phyloP scores from a whole-genome alignment of 2,797 vertebrate species.

The Micropoecilia bifurca region DNA sequence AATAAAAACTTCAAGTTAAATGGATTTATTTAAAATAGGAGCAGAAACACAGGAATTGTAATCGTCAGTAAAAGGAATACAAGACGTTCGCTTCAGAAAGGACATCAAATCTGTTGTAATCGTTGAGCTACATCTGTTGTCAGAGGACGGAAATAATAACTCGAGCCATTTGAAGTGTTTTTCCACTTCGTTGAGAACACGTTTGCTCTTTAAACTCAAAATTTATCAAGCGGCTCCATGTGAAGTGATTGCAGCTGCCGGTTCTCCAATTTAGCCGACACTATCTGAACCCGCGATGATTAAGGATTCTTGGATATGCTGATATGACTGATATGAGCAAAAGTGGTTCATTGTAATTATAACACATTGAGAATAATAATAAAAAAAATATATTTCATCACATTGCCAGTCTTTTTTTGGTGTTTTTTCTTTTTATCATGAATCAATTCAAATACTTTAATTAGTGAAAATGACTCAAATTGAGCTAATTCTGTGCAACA shows the following conservation, averaged over 20 bases:
- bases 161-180: slow-evolving; percentile 2
- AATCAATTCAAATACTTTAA: slow-evolving; percentile 24
- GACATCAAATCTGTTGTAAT: not conserved
- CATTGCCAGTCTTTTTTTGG: slow-evolving; percentile 12
- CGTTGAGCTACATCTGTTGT: not conserved
- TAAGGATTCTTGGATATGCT: slow-evolving; percentile 21
- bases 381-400: slow-evolving; percentile 14
- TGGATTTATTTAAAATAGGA: not conserved
- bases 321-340: slow-evolving; percentile 26
- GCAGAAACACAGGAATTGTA: slow-evolving; percentile 1
- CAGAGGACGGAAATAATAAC: not conserved
- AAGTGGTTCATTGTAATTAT: slow-evolving; percentile 26
- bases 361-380: slow-evolving; percentile 12
- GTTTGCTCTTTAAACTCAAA: slow-evolving; percentile 17
- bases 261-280: slow-evolving; percentile 30
- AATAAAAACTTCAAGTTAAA: slow-evolving; percentile 4
- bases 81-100: slow-evolving; percentile 4
- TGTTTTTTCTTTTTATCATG: slow-evolving; percentile 15
- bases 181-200: slow-evolving; percentile 6
- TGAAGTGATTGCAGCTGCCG: slow-evolving; percentile 23
- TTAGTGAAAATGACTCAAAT: slow-evolving; percentile 13
- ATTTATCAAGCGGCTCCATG: slow-evolving; percentile 19
- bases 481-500: not conserved
- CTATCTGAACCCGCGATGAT: slow-evolving; percentile 29
- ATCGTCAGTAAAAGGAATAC: not conserved